These are phyloP conservation scores for Sthenelais limicola DNA, from an alignment of 2,888 invertebrate species.

Conservation along the genomic window DNA sequence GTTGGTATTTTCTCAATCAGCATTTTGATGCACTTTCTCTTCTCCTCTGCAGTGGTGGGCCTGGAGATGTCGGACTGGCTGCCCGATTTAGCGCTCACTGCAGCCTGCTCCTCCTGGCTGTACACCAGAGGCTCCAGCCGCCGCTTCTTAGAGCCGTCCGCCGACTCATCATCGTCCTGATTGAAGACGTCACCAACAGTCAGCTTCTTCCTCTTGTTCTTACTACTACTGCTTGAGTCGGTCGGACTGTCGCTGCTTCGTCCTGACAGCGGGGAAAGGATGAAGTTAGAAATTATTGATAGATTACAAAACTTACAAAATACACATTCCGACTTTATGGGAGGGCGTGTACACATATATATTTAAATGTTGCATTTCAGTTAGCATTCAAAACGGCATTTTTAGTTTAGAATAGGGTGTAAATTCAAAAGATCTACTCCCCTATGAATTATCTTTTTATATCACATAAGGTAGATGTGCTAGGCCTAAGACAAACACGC, in stretches of 20 bases:
- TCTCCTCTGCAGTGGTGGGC: constrained; percentile 83
- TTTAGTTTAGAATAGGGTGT: too few species aligned
- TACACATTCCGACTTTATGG: too few species aligned
- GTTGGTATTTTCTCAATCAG: constrained; percentile 99
- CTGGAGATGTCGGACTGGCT: constrained; percentile 6
- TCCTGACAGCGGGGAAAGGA: background rate
- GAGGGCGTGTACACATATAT: too few species aligned
- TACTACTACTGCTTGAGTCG: background rate
- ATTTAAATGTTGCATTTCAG: too few species aligned
- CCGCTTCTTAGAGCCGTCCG: constrained; percentile 78
- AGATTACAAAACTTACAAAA: background rate
- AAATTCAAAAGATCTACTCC: too few species aligned
- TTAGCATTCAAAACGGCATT: too few species aligned
- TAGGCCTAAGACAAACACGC: too few species aligned
- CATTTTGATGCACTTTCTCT: constrained; percentile 94
- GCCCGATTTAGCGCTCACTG: background rate
- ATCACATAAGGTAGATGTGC: too few species aligned
- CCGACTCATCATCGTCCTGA: constrained; percentile 81
- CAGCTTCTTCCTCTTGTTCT: constrained; percentile 79
- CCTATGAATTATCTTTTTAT: too few species aligned
- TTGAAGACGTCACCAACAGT: constrained; percentile 89
- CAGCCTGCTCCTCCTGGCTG: constrained; percentile 59
- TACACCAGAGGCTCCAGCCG: constrained; percentile 76
- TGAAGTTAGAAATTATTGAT: background rate
- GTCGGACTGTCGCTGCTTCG: constrained; percentile 31